Evolutionary conservation across 2,888 invertebrate species (phyloP).

Genomic region (Noctuana brunneofusca): DNA sequence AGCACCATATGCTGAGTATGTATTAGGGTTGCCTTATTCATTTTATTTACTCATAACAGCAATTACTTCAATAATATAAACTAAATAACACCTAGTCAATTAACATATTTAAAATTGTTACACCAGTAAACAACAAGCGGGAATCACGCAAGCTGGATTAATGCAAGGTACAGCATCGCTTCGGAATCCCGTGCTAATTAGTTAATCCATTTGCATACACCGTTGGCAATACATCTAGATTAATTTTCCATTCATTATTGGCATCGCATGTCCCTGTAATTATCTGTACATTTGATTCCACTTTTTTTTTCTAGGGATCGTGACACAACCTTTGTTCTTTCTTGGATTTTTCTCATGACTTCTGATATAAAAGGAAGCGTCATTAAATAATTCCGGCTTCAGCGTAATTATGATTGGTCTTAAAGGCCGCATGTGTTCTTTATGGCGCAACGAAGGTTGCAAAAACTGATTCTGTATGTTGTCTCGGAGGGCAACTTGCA

Average conservation of each 20-base stretch:
- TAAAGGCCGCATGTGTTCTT: slow-evolving; percentile 16
- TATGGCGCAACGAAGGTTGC: slow-evolving; percentile 33
- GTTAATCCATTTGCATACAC: slow-evolving; percentile 45
- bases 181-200: slow-evolving; percentile 26
- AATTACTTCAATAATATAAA: neutral
- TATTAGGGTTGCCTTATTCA: neutral
- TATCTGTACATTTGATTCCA: slow-evolving; percentile 16
- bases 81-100: slow-evolving; percentile 6
- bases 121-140: slow-evolving; percentile 11
- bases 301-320: slow-evolving; percentile 18
- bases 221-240: slow-evolving; percentile 43
- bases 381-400: slow-evolving; percentile 22
- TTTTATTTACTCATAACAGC: neutral
- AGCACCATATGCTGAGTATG: neutral
- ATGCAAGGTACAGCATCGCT: slow-evolving; percentile 15
- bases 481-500: slow-evolving; percentile 21
- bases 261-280: slow-evolving; percentile 33
- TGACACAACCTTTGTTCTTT: slow-evolving; percentile 22
- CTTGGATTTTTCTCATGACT: slow-evolving; percentile 15
- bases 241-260: slow-evolving; percentile 53
- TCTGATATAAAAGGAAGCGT: slow-evolving; percentile 20
- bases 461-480: slow-evolving; percentile 5
- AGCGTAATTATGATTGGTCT: slow-evolving; percentile 11
- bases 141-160: slow-evolving; percentile 19
- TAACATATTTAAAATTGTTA: slow-evolving; percentile 19